Conservation (phyloP, 2,888 invertebrate species). For the Aphidius colemani region DNA sequence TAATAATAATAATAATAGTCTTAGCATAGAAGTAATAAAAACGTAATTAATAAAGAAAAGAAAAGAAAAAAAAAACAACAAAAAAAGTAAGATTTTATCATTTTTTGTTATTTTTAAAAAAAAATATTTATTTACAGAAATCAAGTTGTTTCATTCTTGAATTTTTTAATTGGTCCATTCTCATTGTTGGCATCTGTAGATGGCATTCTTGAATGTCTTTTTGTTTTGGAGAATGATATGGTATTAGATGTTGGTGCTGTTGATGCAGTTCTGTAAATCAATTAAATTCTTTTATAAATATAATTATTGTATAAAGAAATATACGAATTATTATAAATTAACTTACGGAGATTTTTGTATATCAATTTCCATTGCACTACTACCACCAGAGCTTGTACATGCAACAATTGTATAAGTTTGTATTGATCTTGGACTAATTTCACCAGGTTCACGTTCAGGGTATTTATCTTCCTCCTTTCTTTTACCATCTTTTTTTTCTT, state of each 20-base stretch:
- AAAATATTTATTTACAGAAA: constrained; percentile 59
- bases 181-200: constrained; percentile 47
- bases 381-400: constrained; percentile 35
- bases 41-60: constrained; percentile 12
- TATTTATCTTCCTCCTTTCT: constrained; percentile 30
- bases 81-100: no score
- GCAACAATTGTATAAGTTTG: constrained; percentile 42
- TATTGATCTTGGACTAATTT: constrained; percentile 24
- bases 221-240: constrained; percentile 50
- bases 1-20: constrained; percentile 7
- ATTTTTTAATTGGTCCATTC: constrained; percentile 44
- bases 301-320: not conserved
- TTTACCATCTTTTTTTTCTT: constrained; percentile 40
- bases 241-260: constrained; percentile 36
- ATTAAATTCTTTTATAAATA: not conserved
- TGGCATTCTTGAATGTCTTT: constrained; percentile 53
- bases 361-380: constrained; percentile 37
- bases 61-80: constrained; percentile 16
- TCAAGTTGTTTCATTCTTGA: constrained; percentile 51
- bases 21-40: not conserved
- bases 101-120: not conserved
- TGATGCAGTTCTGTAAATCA: constrained; percentile 39
- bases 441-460: constrained; percentile 11
- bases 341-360: constrained; percentile 42
- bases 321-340: not conserved